Base-by-base conservation (phyloP, 2,113 vertebrate species). In the Collichthys lucidus region DNA sequence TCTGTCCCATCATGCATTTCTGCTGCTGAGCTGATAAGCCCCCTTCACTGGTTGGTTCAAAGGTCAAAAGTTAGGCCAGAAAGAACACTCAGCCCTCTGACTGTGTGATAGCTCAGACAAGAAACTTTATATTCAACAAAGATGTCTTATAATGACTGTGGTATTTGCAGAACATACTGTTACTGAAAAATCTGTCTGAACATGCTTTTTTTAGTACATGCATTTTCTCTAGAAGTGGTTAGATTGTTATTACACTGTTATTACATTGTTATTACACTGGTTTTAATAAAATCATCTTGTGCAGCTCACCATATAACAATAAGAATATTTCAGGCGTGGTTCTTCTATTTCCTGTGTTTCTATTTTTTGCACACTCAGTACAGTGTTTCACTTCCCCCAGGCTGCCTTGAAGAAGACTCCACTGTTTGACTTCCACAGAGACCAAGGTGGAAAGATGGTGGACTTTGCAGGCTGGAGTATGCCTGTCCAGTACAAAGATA, bases 401-500 rank as follows among this genome's bases (percentile, higher is more conserved):
- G 83, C 60, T 9, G 2, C 77, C 26, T 8, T 73, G 85, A 90
- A 83, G 91, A 92, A 89, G 85, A 94, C 93, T 0, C 81, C 72
- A 0, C 86, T 94, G 57, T 94, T 90, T 60, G 89, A 93, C 68
- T 93, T 93, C 80, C 93, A 94, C 89, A 73, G 75, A 52, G 26
- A 80, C 3, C 85, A 46, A 0, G 92, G 91, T 6, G 93, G 93
- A 0, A 94, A 92, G 89, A 94, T 94, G 93, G 93, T 94, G 87
- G 92, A 79, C 10, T 94, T 94, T 80, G 92, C 93, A 0, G 92
- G 93, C 65, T 94, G 93, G 93, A 91, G 87, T 59, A 90, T 94
- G 91, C 91, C 93, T 0, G 92, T 94, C 16, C 93, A 94, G 74
- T 94, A 94, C 84, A 92, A 78, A 76, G 93, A 93, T 85, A 92